These are phyloP conservation scores for Ectemnius lituratus DNA, from an alignment of 2,888 invertebrate species.

Conservation along the genomic window DNA sequence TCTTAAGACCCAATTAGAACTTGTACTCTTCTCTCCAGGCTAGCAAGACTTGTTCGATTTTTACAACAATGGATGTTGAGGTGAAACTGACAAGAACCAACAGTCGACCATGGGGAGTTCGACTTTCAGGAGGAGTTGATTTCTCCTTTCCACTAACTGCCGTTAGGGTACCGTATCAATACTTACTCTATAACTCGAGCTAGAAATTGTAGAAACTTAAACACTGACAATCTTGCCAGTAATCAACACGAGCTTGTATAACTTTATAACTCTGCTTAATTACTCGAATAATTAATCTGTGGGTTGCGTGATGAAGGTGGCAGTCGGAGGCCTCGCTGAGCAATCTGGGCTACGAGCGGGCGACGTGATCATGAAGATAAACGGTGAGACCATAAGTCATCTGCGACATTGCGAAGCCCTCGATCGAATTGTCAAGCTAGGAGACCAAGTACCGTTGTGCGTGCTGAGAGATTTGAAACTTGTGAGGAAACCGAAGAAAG, in stretches of 20 bases:
- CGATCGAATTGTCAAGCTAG: conserved; percentile 48
- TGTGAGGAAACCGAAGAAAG: conserved; percentile 11
- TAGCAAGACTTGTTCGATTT: background rate
- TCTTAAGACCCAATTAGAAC: no score
- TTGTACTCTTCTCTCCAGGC: background rate
- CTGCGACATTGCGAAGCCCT: conserved; percentile 54
- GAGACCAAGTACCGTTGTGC: conserved; percentile 52
- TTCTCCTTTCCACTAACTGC: conserved; percentile 71
- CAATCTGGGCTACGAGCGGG: conserved; percentile 58
- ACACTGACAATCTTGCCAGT: no score
- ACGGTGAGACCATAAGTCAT: conserved; percentile 51
- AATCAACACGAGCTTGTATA: no score
- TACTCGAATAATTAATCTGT: background rate
- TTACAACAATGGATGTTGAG: conserved; percentile 49
- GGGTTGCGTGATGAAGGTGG: conserved; percentile 40
- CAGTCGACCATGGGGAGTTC: conserved; percentile 69
- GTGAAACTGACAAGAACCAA: conserved; percentile 49
- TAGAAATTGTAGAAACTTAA: no score
- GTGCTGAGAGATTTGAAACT: conserved; percentile 48
- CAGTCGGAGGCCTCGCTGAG: conserved; percentile 57
- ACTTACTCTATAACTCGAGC: background rate
- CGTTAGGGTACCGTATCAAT: conserved; percentile 68
- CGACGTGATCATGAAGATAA: conserved; percentile 55
- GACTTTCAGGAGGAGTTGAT: conserved; percentile 72
- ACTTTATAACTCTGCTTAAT: no score